Evolutionary conservation across 2,797 vertebrate genomes (phyloP), one percentile per base, ranked within the genome.

Genomic region (Florisuga fusca): DNA sequence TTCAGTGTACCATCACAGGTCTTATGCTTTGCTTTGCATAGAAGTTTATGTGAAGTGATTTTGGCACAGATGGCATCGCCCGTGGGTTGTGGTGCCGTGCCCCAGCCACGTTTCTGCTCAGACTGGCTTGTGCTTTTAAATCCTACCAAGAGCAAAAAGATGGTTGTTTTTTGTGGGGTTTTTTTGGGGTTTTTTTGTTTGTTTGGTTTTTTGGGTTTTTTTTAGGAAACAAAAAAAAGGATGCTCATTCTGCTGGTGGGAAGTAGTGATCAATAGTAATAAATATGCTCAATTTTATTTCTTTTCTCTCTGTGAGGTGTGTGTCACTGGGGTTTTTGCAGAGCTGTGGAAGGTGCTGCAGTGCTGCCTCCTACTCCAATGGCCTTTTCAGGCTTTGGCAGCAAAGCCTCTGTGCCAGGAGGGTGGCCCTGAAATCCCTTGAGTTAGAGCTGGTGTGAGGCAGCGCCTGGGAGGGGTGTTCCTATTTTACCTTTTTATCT

Each of bases 1-100:
- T 71, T 61, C 33, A 0, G 50, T 6, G 57, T 3, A 0, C 17
- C 20, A 0, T 22, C 5, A 1, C 0, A 0, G 34, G 2, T 53
- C 29, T 63, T 16, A 0, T 0, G 0, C 64, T 58, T 43, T 3
- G n/a, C 26, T 61, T 59, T 38, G 9, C 58, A 76, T 11, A 2
- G 8, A 12, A 10, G 1, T 15, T 27, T 4, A 0, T 6, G 14
- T 26, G 4, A 34, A 43, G 57, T 4, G 10, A 5, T 16, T 76
- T 87, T 53, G 45, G 18, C 0, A 7, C 34, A 58, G 71, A 50
- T 43, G 33, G 34, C 38, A 34, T 51, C 0, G 2, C 46, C 41
- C 46, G 48, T n/a, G 36, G 9, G 10, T 45, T 69, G 33, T 57
- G 36, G 50, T 31, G 45, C 73, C 61, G 36, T 58, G 72, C 41